A percentile compares a stretch with the other conserved stretches of the same genome.
Conservation (phyloP, 1,140 invertebrate species). For the Caenorhabditis brenneri region DNA sequence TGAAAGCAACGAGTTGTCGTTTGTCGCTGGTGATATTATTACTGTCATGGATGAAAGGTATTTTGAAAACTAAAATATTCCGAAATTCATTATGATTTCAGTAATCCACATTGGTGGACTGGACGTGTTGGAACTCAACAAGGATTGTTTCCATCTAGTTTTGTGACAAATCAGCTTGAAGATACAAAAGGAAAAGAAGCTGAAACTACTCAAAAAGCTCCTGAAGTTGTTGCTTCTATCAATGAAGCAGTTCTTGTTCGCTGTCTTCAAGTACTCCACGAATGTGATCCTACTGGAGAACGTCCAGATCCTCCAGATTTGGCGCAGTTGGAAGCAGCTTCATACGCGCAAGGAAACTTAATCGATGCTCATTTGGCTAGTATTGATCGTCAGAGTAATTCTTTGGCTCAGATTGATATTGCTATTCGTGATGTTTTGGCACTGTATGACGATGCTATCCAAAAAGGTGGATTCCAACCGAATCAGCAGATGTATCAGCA, state of each 20-base stretch:
- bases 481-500: slow-evolving; percentile 10
- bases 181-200: slow-evolving; percentile 63
- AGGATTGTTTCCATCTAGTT: slow-evolving; percentile 95
- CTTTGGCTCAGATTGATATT: slow-evolving; percentile 64
- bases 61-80: slow-evolving; percentile 74
- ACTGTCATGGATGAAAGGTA: slow-evolving; percentile 77
- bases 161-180: slow-evolving; percentile 86
- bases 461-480: slow-evolving; percentile 44
- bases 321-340: slow-evolving; percentile 78
- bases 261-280: slow-evolving; percentile 85
- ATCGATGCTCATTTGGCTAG: slow-evolving; percentile 90
- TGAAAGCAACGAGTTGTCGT: slow-evolving; percentile 97
- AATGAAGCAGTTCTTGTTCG: slow-evolving; percentile 74
- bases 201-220: slow-evolving; percentile 76
- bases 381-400: slow-evolving; percentile 77
- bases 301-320: slow-evolving; percentile 78
- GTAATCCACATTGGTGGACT: slow-evolving; percentile 98
- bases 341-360: slow-evolving; percentile 81
- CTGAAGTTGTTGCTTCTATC: slow-evolving; percentile 64
- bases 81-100: slow-evolving; percentile 72
- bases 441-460: slow-evolving; percentile 67
- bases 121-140: slow-evolving; percentile 85
- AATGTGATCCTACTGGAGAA: slow-evolving; percentile 88
- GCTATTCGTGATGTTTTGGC: slow-evolving; percentile 69
- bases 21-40: slow-evolving; percentile 87